phyloP scores from a whole-genome alignment of 2,888 invertebrate species.

The Criorhina ranunculi region DNA sequence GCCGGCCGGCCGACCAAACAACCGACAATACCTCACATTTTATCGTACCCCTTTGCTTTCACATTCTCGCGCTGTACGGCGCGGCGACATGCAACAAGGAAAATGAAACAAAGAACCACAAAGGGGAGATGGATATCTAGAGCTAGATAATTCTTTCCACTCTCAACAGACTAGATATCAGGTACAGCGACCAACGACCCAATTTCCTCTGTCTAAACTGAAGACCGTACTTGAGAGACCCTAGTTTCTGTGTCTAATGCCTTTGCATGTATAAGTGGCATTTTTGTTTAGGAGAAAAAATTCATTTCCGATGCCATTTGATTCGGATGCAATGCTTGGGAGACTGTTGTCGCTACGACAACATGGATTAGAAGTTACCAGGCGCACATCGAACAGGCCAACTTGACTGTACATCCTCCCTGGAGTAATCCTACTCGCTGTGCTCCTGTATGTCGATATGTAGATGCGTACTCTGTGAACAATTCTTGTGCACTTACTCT shows the following conservation, averaged over 20 bases:
- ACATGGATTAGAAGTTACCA: constrained; percentile 75
- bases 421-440: not conserved
- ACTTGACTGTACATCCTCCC: constrained; percentile 13
- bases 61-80: constrained; percentile 16
- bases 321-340: constrained; percentile 33
- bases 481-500: constrained; percentile 43
- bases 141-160: constrained; percentile 53
- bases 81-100: constrained; percentile 35
- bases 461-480: constrained; percentile 4
- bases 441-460: not conserved
- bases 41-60: constrained; percentile 24
- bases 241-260: constrained; percentile 66
- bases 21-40: constrained; percentile 47
- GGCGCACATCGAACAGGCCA: constrained; percentile 61
- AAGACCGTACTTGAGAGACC: constrained; percentile 20
- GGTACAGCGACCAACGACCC: constrained; percentile 50
- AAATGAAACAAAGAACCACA: constrained; percentile 59
- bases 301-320: constrained; percentile 69
- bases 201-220: constrained; percentile 47
- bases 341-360: constrained; percentile 46
- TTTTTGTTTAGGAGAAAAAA: constrained; percentile 60
- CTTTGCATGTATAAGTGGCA: constrained; percentile 61
- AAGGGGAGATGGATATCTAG: constrained; percentile 60
- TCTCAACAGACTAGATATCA: constrained; percentile 19
- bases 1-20: not conserved